Conservation (phyloP, 2,797 vertebrate genomes). For the Pseudochromis fuscus region DNA sequence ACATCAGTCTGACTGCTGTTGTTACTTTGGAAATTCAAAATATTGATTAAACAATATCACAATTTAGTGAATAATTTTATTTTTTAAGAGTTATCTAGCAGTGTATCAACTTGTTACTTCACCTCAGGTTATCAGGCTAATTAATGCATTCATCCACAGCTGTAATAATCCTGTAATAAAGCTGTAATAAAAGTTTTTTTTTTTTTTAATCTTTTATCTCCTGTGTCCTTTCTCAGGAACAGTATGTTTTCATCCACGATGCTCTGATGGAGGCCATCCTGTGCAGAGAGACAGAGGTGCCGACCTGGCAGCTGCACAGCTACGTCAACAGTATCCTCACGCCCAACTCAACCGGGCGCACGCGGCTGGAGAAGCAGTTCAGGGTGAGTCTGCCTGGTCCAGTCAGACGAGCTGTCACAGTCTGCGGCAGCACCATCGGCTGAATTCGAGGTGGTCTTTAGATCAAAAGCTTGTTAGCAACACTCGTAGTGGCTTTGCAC, state of each 20-base stretch:
- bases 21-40: no score
- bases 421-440: conserved; percentile 19
- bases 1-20: no score
- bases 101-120: no score
- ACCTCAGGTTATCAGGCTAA: no score
- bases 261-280: conserved; percentile 97
- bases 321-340: conserved; percentile 96
- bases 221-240: conserved; percentile 85
- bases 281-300: conserved; percentile 95
- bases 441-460: conserved; percentile 33
- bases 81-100: no score
- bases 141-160: no score
- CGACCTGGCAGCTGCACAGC: conserved; percentile 92
- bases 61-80: no score
- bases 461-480: conserved; percentile 61
- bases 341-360: conserved; percentile 91
- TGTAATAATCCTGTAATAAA: no score
- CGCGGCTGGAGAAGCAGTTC: conserved; percentile 96
- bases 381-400: conserved; percentile 85
- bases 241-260: conserved; percentile 99
- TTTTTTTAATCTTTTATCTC: not conserved
- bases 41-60: no score
- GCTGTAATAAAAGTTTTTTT: no score
- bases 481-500: conserved; percentile 20
- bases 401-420: conserved; percentile 31